phyloP scores from a whole-genome alignment of 2,113 vertebrate species.

The Vimba vimba region DNA sequence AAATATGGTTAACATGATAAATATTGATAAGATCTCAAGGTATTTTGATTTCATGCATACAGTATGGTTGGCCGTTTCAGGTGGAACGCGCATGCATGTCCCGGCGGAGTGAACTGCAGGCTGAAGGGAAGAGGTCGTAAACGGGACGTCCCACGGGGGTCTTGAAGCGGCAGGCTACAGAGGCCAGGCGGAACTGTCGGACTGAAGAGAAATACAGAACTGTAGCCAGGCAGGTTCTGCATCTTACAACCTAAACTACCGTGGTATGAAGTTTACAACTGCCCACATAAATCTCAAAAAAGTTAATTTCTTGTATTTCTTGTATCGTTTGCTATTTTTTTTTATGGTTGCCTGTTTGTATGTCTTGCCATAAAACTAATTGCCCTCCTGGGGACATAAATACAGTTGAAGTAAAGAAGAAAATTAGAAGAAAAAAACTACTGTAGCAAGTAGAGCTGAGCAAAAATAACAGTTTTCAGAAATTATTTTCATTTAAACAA shows the following conservation, averaged over 20 bases:
- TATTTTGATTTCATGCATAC: slow-evolving; percentile 7
- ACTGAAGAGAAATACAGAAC: slow-evolving; percentile 54
- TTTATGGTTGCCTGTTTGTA: too few species aligned
- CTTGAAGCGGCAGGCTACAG: slow-evolving; percentile 49
- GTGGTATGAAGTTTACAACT: not conserved
- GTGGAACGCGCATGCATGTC: slow-evolving; percentile 21
- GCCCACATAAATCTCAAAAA: not conserved
- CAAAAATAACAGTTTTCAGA: not conserved
- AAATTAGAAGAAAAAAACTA: not conserved
- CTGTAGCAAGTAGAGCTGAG: not conserved
- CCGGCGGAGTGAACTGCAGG: slow-evolving; percentile 23
- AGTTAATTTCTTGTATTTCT: too few species aligned
- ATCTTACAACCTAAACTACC: not conserved
- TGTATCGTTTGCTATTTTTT: too few species aligned
- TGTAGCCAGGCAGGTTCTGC: not conserved
- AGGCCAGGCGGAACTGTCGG: slow-evolving; percentile 45
- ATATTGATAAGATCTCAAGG: not conserved
- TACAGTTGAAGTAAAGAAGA: too few species aligned
- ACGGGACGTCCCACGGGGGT: slow-evolving; percentile 37
- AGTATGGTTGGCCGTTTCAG: slow-evolving; percentile 10
- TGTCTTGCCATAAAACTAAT: too few species aligned
- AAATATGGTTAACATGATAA: not conserved
- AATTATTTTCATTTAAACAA: not conserved
- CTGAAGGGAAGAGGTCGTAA: slow-evolving; percentile 51
- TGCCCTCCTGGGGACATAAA: too few species aligned